Evolutionary conservation across 1,140 invertebrate genomes (phyloP).

Genomic region (Eupristina koningsbergeri): DNA sequence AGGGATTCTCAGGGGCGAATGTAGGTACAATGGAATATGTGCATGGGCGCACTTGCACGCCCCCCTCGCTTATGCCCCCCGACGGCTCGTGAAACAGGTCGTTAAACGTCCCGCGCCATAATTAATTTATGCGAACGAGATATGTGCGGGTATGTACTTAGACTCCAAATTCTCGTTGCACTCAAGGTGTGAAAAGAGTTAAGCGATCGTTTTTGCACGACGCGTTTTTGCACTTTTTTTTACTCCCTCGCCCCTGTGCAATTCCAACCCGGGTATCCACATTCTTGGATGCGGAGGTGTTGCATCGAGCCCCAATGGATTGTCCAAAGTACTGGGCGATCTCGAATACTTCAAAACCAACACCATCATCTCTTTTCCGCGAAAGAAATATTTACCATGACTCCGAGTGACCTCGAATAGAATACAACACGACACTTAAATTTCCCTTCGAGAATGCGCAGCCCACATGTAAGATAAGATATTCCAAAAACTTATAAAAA

Average conservation of each 20-base stretch:
- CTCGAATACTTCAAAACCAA: background rate
- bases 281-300: background rate
- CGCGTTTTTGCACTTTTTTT: background rate
- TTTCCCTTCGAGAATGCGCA: background rate
- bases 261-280: background rate
- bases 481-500: background rate
- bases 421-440: background rate
- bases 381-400: background rate
- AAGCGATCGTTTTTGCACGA: slow-evolving; percentile 19
- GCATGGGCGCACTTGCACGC: too few species aligned
- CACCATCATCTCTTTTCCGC: background rate
- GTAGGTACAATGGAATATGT: background rate
- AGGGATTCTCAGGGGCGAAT: background rate
- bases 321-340: background rate
- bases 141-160: background rate
- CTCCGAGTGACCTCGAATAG: background rate
- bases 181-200: slow-evolving; percentile 22
- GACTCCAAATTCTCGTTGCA: too few species aligned
- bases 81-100: slow-evolving; percentile 50
- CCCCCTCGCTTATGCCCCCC: slow-evolving; percentile 13
- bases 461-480: background rate
- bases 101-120: slow-evolving; percentile 47
- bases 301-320: background rate
- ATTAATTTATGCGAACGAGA: slow-evolving; percentile 49
- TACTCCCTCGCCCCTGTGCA: background rate